Evolutionary conservation across 2,888 invertebrate species (phyloP), one percentile per base, ranked within the genome.

Genomic region (Ceraclea dissimilis): DNA sequence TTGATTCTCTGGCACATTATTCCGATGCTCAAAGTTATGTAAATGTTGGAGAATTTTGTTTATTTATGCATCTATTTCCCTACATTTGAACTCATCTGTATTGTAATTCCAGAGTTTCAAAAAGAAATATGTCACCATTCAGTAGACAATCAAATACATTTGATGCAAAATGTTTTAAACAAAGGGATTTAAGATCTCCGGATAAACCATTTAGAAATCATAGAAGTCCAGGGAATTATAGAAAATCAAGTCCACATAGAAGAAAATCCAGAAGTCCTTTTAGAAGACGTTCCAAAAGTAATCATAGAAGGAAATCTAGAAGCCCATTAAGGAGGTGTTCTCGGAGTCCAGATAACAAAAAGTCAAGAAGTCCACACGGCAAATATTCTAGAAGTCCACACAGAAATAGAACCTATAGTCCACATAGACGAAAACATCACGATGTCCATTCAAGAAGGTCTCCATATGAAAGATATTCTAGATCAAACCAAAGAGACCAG

Each of bases 221-320:
- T 49, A n/a, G 16, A 19, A 20, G 26, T 2, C 22, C 49, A 21
- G 22, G 26, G 17, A 49, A 26, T 49, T 11, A 6, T 47, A 13
- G 18, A 47, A 17, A 47, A 2, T 47, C 6, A 19, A 46, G 46
- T 13, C 54, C 54, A 31, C n/a, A 43, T 43, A 19, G 43, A 16
- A 16, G 17, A 11, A 46, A 46, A 33, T 50, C 55, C 20, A 33
- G 46, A 11, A 55, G 55, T 16, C 55, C 55, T 19, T 13, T 34
- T 19, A 39, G 26, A 22, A 49, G 16, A 26, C 21, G 16, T 13
- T 26, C 49, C 2, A 21, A 8, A 22, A 49, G 49, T 49, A 21
- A 21, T 16, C 19, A 11, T 22, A 49, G 16, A 22, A 49, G 17
- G 11, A 10, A 17, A 17, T 13, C 49, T 26, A n/a, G 16, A 22